A percentile compares a stretch with the other conserved stretches of the same genome.
phyloP scores from a whole-genome alignment of 2,113 vertebrate species.

The Sprattus sprattus region DNA sequence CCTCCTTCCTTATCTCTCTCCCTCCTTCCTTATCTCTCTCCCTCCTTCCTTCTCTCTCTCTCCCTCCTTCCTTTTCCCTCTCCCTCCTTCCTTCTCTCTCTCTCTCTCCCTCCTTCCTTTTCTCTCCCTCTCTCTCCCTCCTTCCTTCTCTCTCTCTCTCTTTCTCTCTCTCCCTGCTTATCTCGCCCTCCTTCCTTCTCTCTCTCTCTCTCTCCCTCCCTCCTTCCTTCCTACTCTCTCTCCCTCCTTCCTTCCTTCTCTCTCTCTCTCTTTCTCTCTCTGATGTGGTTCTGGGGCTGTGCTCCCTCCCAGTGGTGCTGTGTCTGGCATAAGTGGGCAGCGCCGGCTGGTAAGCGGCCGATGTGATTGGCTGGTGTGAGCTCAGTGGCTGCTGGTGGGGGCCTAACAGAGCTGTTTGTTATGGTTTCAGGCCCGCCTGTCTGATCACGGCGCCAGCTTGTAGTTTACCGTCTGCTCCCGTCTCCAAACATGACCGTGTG shows the following conservation, averaged over 20 bases:
- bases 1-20: neutral
- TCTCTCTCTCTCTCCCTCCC: neutral
- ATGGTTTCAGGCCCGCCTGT: neutral
- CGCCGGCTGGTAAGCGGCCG: neutral
- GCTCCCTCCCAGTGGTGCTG: neutral
- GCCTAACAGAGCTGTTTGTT: neutral
- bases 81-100: neutral
- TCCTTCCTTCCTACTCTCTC: neutral
- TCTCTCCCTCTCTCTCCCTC: no score
- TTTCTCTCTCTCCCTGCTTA: neutral
- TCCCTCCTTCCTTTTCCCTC: neutral
- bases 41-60: neutral
- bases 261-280: neutral
- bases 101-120: neutral
- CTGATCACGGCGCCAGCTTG: slow-evolving; percentile 4
- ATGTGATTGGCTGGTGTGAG: neutral
- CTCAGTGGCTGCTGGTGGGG: neutral
- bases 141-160: neutral
- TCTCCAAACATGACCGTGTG: neutral
- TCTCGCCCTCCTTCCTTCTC: no score
- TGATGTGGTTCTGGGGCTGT: neutral
- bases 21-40: neutral
- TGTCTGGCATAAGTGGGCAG: neutral
- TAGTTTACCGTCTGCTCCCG: neutral
- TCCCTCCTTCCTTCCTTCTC: neutral